Evolutionary conservation across 2,797 vertebrate genomes (phyloP), one percentile per base, ranked within the genome.

Genomic region (Enteromius thamalakanensis): DNA sequence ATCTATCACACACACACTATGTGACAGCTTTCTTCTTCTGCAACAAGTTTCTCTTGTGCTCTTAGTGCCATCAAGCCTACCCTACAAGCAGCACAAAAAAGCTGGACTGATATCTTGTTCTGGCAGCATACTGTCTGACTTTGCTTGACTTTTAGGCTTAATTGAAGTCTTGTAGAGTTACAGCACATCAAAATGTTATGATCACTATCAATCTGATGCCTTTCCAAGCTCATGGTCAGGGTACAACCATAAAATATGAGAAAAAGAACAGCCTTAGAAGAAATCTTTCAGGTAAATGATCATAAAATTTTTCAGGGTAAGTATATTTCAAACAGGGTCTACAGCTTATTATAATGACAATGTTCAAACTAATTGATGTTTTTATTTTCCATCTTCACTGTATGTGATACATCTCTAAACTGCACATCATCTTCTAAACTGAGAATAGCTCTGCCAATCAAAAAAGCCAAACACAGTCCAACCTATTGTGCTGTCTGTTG

Each of bases 381-480:
- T 70, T 64, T 0, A 68, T 68, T 58, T 32, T 19, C 26, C 55
- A 29, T 49, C 68, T 69, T 37, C 34, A 77, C 65, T 65, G 19
- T 45, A 55, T 64, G 19, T 1, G 12, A 37, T 37, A 14, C 26
- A 21, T 29, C 76, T 69, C 17, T 70, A 21, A 68, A 49, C 29
- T 42, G 65, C 26, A 65, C 37, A 58, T 68, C 4, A n/a, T 49
- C 5, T 60, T 81, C 42, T 53, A 40, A 76, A 68, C 62, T 75
- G 32, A 67, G 42, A 75, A 78, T 17, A 34, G 15, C 19, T 72
- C 79, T 75, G 79, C 67, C 60, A 72, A 78, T 49, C 21, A 64
- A 80, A 74, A 26, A 49, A 74, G 76, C 60, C 69, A 34, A 71
- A 74, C 51, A 71, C 83, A 70, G n/a, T 84, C 82, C 86, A 84